phyloP scores from a whole-genome alignment of 2,888 invertebrate genomes.

The Cephus nigrinus region DNA sequence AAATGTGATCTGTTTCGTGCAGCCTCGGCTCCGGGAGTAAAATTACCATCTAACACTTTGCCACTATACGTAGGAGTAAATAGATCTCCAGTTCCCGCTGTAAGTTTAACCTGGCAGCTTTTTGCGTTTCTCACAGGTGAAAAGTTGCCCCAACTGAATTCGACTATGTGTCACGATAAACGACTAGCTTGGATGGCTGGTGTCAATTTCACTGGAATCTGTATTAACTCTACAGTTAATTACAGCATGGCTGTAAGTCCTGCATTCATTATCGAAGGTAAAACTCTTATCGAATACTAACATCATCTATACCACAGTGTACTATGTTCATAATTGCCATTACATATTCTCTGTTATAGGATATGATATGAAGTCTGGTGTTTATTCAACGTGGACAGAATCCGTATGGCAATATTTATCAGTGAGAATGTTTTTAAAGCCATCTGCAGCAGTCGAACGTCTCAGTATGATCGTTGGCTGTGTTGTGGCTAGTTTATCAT shows the following conservation, averaged over 20 bases:
- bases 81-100: constrained; percentile 66
- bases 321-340: background rate
- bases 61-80: constrained; percentile 75
- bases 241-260: constrained; percentile 82
- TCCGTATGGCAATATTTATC: constrained; percentile 83
- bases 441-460: constrained; percentile 72
- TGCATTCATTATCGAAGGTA: constrained; percentile 82
- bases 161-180: constrained; percentile 59
- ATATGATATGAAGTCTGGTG: constrained; percentile 80
- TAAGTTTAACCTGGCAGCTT: constrained; percentile 72
- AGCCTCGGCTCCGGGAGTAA: constrained; percentile 69
- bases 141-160: constrained; percentile 65
- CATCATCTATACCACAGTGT: background rate
- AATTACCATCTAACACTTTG: constrained; percentile 63
- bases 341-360: constrained; percentile 65
- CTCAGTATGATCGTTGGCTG: constrained; percentile 70
- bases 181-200: constrained; percentile 73
- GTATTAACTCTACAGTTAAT: constrained; percentile 80
- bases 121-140: constrained; percentile 74
- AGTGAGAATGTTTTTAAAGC: constrained; percentile 82
- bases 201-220: constrained; percentile 75
- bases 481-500: constrained; percentile 67
- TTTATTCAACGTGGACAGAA: constrained; percentile 90
- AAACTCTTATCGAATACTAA: constrained; percentile 26
- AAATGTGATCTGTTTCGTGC: constrained; percentile 77